Percentiles rank a stretch among this genome's conserved stretches.
phyloP scores from a whole-genome alignment of 2,888 invertebrate genomes.

The Drosophila crucigera region DNA sequence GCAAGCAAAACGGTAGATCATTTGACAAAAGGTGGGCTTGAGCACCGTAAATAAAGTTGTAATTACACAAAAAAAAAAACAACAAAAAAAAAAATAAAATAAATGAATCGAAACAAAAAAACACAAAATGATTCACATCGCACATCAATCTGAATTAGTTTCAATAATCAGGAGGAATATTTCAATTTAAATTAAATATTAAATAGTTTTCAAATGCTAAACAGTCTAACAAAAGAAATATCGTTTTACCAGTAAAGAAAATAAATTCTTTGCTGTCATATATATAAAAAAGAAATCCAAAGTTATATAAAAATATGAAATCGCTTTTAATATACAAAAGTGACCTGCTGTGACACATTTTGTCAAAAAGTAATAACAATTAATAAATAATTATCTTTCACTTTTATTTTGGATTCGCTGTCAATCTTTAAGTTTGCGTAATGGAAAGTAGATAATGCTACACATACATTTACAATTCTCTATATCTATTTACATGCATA shows the following conservation, averaged over 20 bases:
- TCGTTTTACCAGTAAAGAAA: background rate
- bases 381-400: slow-evolving; percentile 46
- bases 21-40: slow-evolving; percentile 3
- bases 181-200: background rate
- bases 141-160: too few relatives aligned
- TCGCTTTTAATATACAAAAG: background rate
- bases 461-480: background rate
- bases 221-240: background rate
- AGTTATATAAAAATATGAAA: background rate
- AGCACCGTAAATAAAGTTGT: slow-evolving; percentile 16
- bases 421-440: slow-evolving; percentile 22
- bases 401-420: slow-evolving; percentile 24
- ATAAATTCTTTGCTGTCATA: background rate
- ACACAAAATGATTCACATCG: background rate
- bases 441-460: background rate
- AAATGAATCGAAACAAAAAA: background rate
- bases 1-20: background rate
- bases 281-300: background rate
- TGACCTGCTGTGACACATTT: background rate
- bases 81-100: too few relatives aligned
- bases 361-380: slow-evolving; percentile 27
- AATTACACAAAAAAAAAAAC: background rate
- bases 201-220: background rate
- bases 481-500: background rate
- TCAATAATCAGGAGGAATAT: background rate